Percentiles rank a stretch among this genome's conserved stretches.
Conservation (phyloP, 2,113 vertebrate genomes). For the Stictonetta naevosa region DNA sequence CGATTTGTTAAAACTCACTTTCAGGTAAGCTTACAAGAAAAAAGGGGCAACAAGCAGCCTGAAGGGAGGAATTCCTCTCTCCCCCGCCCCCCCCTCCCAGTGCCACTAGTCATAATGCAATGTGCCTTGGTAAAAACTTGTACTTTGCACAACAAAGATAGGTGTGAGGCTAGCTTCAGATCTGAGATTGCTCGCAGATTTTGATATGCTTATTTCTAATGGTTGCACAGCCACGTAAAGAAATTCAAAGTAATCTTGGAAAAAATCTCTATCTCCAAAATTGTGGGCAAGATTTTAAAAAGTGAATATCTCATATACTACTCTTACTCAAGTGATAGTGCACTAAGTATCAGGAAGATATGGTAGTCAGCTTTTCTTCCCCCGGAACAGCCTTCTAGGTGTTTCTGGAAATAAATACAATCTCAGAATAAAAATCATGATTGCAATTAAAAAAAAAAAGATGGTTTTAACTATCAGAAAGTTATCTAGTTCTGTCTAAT, state of each 20-base stretch:
- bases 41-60: not conserved
- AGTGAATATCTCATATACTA: not conserved
- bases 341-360: not conserved
- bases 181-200: not conserved
- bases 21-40: not conserved
- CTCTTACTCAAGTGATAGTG: not conserved
- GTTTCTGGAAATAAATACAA: not conserved
- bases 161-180: not conserved
- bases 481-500: not conserved
- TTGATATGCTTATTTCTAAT: not conserved
- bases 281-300: not conserved
- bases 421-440: not conserved
- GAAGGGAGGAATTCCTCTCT: not conserved
- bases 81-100: no score
- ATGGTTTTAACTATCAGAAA: not conserved
- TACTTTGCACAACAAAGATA: not conserved
- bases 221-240: not conserved
- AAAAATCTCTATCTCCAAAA: rapidly evolving
- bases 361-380: not conserved
- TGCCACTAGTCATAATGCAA: not conserved
- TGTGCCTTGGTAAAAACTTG: not conserved
- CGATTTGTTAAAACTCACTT: not conserved
- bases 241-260: not conserved
- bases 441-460: not conserved
- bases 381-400: not conserved